phyloP scores from a whole-genome alignment of 2,888 invertebrate genomes.

The Athalia rosae region DNA sequence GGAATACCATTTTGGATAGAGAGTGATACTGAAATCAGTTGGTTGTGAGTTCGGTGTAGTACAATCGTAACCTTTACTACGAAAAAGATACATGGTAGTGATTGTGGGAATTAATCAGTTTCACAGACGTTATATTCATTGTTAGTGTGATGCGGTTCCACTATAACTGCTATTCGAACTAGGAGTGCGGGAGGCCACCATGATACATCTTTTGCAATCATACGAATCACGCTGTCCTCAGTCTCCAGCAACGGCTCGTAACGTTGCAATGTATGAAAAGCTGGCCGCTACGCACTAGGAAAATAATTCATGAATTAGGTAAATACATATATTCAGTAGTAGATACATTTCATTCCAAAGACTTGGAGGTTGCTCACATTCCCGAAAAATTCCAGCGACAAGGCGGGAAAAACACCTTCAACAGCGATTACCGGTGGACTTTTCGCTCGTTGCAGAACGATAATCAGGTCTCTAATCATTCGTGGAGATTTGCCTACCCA shows the following conservation, averaged over 20 bases:
- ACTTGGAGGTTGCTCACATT: not conserved
- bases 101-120: too few species aligned
- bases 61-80: too few species aligned
- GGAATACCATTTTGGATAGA: too few species aligned
- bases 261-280: constrained; percentile 17
- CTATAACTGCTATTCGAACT: too few species aligned
- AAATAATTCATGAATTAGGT: not conserved
- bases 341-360: not conserved
- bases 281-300: constrained; percentile 2
- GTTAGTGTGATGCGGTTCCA: too few species aligned
- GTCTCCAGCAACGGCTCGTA: not conserved
- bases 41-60: too few species aligned
- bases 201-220: not conserved
- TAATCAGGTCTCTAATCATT: not conserved
- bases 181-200: too few species aligned
- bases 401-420: constrained; percentile 9
- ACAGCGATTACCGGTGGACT: constrained; percentile 3
- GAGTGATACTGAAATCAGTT: too few species aligned
- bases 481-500: constrained; percentile 19
- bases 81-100: too few species aligned
- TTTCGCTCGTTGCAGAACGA: constrained; percentile 7
- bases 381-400: constrained; percentile 21
- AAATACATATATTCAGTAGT: not conserved
- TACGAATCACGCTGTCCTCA: not conserved
- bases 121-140: too few species aligned